Percentiles rank a stretch among this genome's conserved stretches.
Conservation (phyloP, 2,888 invertebrate species). For the Cantharis flavilabris region DNA sequence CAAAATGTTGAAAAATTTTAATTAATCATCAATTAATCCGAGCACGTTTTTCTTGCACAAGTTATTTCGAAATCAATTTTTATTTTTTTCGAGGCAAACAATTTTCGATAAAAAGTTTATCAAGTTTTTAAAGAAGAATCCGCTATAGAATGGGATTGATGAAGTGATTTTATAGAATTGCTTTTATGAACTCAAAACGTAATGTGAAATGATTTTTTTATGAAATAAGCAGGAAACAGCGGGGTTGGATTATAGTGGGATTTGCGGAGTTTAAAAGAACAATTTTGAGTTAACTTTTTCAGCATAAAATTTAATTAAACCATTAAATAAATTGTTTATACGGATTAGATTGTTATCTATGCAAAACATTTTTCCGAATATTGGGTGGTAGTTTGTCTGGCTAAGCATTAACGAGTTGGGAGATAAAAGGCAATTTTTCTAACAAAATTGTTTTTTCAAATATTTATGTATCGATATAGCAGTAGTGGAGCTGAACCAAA, state of each 20-base stretch:
- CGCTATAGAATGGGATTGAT: conserved; percentile 8
- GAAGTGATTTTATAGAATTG: conserved; percentile 12
- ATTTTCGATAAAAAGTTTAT: not conserved
- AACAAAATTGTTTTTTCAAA: not conserved
- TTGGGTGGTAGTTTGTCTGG: not conserved
- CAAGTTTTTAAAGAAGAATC: conserved; percentile 14
- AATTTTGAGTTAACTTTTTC: not conserved
- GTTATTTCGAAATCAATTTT: not conserved
- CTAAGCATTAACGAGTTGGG: not conserved
- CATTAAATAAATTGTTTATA: not conserved
- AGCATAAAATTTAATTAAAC: not conserved
- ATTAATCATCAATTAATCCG: not conserved
- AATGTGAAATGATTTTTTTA: conserved; percentile 10
- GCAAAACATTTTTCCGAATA: not conserved
- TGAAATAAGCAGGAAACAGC: not conserved
- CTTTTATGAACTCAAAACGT: conserved; percentile 11
- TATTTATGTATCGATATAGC: not conserved
- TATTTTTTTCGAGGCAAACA: not conserved
- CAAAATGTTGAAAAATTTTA: not conserved
- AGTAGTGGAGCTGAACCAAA: not conserved
- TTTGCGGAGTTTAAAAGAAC: not conserved
- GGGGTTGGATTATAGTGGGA: not conserved
- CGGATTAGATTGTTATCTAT: not conserved
- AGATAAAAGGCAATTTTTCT: not conserved
- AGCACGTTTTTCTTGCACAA: not conserved